Evolutionary conservation across 2,113 vertebrate genomes (phyloP).

Genomic region (Andinoacara biseriatus): DNA sequence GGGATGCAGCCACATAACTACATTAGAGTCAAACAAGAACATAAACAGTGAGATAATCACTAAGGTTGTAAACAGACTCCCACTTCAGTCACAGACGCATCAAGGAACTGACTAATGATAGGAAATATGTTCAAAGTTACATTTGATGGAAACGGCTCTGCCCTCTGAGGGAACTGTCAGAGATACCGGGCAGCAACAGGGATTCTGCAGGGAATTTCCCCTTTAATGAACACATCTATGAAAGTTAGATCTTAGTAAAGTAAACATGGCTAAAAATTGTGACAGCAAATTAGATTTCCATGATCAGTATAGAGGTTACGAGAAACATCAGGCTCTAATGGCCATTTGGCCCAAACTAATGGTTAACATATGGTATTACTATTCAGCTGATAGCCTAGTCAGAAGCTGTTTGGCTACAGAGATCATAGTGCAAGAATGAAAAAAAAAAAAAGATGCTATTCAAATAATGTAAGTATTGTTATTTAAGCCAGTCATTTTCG

Average conservation of each 20-base stretch:
- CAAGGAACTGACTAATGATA: not conserved
- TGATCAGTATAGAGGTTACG: not conserved
- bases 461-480: not conserved
- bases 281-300: not conserved
- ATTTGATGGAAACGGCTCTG: not conserved
- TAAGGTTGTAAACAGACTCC: not conserved
- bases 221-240: not conserved
- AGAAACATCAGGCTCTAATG: not conserved
- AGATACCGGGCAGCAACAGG: not conserved
- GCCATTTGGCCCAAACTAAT: not conserved
- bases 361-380: not conserved
- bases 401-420: not conserved
- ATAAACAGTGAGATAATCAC: not conserved
- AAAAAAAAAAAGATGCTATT: not conserved
- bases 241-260: not conserved
- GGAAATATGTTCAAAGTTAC: not conserved
- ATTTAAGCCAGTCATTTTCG: not conserved
- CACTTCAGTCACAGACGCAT: not conserved
- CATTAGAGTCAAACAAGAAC: not conserved
- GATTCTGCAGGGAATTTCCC: not conserved
- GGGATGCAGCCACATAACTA: not conserved
- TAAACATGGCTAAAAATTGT: not conserved
- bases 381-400: not conserved
- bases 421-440: not conserved
- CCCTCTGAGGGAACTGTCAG: not conserved